Evolutionary conservation across 1,140 invertebrate species (phyloP).

Genomic region (Platorchestia sp.): DNA sequence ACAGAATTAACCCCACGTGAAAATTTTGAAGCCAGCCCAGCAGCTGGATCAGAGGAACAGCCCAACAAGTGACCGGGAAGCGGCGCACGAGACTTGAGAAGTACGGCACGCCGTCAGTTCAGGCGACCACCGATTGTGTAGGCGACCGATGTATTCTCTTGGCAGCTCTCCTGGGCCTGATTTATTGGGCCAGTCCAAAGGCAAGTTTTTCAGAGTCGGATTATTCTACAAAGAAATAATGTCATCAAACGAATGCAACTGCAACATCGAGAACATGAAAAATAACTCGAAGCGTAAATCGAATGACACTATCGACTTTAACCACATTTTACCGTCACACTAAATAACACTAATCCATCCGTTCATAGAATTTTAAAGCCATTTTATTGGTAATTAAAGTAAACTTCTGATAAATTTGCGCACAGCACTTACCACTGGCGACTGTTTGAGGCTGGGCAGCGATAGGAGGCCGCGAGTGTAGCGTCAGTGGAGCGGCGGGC

Average conservation of each 20-base stretch:
- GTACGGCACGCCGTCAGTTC: background rate
- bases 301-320: no score
- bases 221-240: background rate
- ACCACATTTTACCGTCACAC: no score
- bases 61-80: background rate
- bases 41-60: background rate
- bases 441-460: background rate
- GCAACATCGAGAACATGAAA: no score
- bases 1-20: no score
- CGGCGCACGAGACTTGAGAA: background rate
- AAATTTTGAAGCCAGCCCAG: no score
- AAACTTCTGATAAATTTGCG: no score
- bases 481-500: background rate
- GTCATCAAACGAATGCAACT: no score
- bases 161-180: background rate
- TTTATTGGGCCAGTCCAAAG: background rate
- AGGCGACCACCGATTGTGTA: background rate
- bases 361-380: no score
- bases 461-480: background rate
- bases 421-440: no score
- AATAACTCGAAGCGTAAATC: no score
- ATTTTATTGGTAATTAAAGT: no score
- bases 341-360: no score
- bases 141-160: background rate
- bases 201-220: background rate